Base-by-base conservation (phyloP, 2,888 invertebrate genomes). In the Neria commutata region DNA sequence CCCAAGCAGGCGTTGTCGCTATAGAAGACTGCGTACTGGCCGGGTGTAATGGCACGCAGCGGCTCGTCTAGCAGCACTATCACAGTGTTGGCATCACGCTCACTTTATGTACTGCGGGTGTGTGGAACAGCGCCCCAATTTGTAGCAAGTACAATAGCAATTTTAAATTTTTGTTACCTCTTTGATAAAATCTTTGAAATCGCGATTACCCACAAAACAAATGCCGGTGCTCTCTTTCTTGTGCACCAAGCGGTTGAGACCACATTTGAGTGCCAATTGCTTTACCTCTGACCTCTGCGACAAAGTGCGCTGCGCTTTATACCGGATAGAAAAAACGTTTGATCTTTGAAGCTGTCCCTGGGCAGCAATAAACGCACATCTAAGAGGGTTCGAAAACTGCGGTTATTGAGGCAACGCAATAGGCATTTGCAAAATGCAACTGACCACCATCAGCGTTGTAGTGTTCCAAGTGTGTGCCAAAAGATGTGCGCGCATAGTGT, bases 171-270 rank as follows among this genome's bases (percentile, higher is more conserved):
- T 11, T 6, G 25, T 78, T 84, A 94, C 94, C 84, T 95, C 91
- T 63, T 89, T 87, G 73, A 98, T 94, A 76, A 99, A 99, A 34
- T 89, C 78, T 71, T 91, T 86, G 81, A 98, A 98, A 69, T 90
- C 87, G 68, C 94, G 87, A 72, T 89, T 88, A 0, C 98, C 98
- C 75, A 99, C 93, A 79, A 98, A 98, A 82, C 98, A 99, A 65
- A 99, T 96, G 23, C 98, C 98, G 81, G 91, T 92, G 74, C 95
- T 96, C 82, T 95, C 94, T 69, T 86, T 89, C 77, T 94, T 94
- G 14, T 82, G 80, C 8, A 89, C 88, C 56, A 95, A 84, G 70
- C 85, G 84, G 14, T 86, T 75, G 46, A 95, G 83, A 0, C 89
- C 89, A 75, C 88, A 87, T 58, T 86, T 83, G 51, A 76, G 76